Conservation (phyloP, 2,888 invertebrate species). For the Apamea anceps region DNA sequence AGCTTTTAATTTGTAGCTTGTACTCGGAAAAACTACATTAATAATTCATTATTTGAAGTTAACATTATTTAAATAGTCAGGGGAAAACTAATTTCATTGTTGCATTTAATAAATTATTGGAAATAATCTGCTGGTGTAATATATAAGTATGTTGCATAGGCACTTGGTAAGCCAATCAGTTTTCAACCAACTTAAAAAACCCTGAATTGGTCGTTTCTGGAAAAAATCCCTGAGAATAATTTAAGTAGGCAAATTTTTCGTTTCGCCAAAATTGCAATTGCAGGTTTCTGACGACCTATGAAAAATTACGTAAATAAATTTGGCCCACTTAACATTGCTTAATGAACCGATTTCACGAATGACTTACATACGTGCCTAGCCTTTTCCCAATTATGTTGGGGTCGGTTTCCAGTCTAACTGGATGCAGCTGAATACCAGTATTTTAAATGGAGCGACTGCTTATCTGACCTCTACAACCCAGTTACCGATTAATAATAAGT, state of each 20-base stretch:
- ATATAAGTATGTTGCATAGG: not conserved
- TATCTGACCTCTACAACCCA: no score
- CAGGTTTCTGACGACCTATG: no score
- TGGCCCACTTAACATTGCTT: no score
- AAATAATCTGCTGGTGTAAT: not conserved
- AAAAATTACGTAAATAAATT: not conserved
- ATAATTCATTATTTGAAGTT: not conserved
- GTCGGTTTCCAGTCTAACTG: no score
- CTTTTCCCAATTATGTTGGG: no score
- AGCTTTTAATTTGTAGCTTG: not conserved
- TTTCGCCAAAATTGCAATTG: not conserved
- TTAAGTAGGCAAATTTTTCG: no score
- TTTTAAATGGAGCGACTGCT: no score
- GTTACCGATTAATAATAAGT: no score
- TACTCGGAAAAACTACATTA: conserved; percentile 6
- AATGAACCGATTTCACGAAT: not conserved
- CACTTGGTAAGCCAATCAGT: not conserved
- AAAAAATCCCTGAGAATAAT: not conserved
- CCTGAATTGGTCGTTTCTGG: not conserved
- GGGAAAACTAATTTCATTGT: not conserved
- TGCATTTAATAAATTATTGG: not conserved
- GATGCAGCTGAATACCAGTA: no score
- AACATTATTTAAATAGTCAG: not conserved
- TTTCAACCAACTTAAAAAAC: not conserved
- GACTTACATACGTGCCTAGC: not conserved